Percentiles rank a stretch among this genome's conserved stretches.
Evolutionary conservation across 2,797 vertebrate genomes (phyloP).

Genomic region (Anableps anableps): DNA sequence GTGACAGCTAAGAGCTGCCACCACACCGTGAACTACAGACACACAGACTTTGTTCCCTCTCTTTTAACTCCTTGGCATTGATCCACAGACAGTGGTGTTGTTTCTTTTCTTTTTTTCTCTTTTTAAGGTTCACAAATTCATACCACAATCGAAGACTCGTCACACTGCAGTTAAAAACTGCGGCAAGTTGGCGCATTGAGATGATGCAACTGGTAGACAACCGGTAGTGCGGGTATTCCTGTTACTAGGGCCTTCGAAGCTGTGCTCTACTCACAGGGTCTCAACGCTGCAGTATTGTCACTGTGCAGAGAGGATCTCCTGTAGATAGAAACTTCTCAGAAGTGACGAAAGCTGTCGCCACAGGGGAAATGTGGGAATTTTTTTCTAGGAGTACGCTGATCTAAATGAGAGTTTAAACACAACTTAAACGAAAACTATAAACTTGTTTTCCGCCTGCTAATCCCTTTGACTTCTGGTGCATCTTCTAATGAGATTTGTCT

Average conservation of each 20-base stretch:
- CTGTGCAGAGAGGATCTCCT: constrained; percentile 11
- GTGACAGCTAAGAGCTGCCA: constrained; percentile 33
- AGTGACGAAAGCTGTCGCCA: constrained; percentile 26
- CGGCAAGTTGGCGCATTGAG: constrained; percentile 79
- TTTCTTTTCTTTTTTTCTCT: constrained; percentile 11
- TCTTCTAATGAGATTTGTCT: constrained; percentile 35
- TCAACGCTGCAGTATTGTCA: constrained; percentile 7
- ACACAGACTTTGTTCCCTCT: constrained; percentile 24
- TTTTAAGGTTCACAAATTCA: constrained; percentile 60
- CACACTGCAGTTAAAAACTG: constrained; percentile 84
- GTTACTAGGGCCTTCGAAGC: constrained; percentile 56
- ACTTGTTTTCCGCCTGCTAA: constrained; percentile 31
- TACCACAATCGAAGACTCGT: constrained; percentile 60
- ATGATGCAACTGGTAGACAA: constrained; percentile 86
- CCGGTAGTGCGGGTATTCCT: constrained; percentile 61
- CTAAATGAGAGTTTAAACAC: constrained; percentile 27
- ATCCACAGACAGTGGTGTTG: constrained; percentile 16
- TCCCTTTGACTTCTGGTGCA: constrained; percentile 15
- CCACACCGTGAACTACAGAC: constrained; percentile 8
- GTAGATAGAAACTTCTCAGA: constrained; percentile 19
- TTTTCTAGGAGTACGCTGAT: constrained; percentile 16
- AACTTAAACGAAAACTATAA: constrained; percentile 24
- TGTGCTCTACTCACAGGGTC: constrained; percentile 34
- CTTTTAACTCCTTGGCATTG: constrained; percentile 25
- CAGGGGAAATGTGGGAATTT: constrained; percentile 17